Evolutionary conservation across 2,113 vertebrate species (phyloP).

Genomic region (Cairina moschata): DNA sequence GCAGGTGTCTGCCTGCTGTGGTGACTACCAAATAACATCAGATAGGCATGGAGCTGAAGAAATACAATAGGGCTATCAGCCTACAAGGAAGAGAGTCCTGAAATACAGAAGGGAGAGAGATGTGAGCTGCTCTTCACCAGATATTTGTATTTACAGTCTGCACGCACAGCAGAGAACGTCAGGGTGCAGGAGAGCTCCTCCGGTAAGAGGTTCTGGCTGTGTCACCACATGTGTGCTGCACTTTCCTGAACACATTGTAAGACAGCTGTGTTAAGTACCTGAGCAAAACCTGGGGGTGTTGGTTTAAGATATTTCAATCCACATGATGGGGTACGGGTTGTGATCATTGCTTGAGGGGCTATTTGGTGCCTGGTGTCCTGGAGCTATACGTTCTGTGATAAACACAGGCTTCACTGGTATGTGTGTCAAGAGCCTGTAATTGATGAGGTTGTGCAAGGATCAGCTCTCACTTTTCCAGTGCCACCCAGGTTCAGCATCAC

Average conservation of each 20-base stretch:
- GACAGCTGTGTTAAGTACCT: fast-evolving
- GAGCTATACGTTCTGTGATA: not conserved
- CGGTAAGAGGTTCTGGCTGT: too few species aligned
- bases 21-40: not conserved
- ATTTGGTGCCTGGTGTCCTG: not conserved
- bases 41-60: not conserved
- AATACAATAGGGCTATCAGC: too few species aligned
- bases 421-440: too few species aligned
- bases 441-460: not conserved
- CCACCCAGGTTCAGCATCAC: too few species aligned
- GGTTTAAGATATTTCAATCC: not conserved
- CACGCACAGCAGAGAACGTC: not conserved
- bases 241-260: fast-evolving
- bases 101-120: too few species aligned
- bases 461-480: too few species aligned
- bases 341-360: too few species aligned
- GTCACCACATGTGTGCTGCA: too few species aligned
- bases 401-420: not conserved
- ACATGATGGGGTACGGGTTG: too few species aligned
- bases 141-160: not conserved
- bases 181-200: not conserved
- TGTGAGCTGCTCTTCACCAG: not conserved
- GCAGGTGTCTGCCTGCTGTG: not conserved
- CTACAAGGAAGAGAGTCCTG: not conserved
- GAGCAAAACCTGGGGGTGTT: not conserved